Base-by-base conservation (phyloP, 2,797 vertebrate species). In the Crax fasciolata region DNA sequence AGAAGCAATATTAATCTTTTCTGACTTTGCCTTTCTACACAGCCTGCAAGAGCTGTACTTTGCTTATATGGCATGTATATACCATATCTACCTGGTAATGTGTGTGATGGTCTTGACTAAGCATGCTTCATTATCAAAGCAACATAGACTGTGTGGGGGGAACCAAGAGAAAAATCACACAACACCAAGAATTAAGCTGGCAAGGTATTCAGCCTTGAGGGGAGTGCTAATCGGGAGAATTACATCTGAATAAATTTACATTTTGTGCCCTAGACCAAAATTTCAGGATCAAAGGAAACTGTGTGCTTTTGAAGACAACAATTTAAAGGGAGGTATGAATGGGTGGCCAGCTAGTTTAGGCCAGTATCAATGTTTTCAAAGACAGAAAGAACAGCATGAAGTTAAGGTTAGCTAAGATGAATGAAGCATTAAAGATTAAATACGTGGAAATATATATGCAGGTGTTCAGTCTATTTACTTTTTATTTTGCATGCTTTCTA, bases 261-360 rank as follows among this genome's bases (percentile, higher is more conserved):
- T 62, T 17, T 65, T 83, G 39, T 55, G 39, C 59, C 70, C 70
- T 44, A 55, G 39, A 75, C 44, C 8, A 21, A 74, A 89, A 92
- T 5, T 30, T 62, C 38, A 17, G 27, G 59, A 92, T 94, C 59
- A 95, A 95, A 89, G 75, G 49, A 83, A 76, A 39, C 6, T 49
- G 61, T 20, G 11, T 5, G 35, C 10, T 81, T 94, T 84, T 90
- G 83, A 84, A 94, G 62, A 48, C 21, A 59, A 0, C 3, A 4
- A 2, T 78, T 68, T 78, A 73, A 78, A 90, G 14, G 74, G 25
- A 65, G 18, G 16, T 52, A 30, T 75, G 62, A 94, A 43, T 30
- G 30, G 18, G 48, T 39, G 25, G 43, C 9, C 43, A 75, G 9
- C 0, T 18, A 43, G 28, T 61, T 74, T 65, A 84, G 20, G 63